Evolutionary conservation across 2,888 invertebrate genomes (phyloP).

Genomic region (Lacanobia wlatinum): DNA sequence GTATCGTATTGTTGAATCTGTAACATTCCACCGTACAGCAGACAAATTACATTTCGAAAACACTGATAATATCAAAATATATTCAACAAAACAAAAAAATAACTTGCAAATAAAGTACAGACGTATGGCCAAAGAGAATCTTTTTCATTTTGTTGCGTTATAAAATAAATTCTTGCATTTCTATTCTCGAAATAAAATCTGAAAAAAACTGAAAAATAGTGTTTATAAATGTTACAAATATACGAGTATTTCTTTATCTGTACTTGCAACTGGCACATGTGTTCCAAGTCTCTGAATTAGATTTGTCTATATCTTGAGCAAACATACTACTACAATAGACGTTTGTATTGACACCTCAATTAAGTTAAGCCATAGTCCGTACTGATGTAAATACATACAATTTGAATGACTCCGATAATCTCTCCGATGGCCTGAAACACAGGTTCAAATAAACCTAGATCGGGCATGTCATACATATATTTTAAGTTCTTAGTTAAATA

Average conservation of each 20-base stretch:
- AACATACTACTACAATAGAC: neutral
- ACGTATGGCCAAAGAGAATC: neutral
- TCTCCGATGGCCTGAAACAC: too few relatives aligned
- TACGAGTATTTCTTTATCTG: neutral
- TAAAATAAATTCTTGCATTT: neutral
- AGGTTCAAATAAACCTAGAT: too few relatives aligned
- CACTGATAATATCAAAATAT: too few relatives aligned
- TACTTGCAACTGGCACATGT: constrained; percentile 36
- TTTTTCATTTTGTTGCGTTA: neutral
- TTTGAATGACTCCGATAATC: too few relatives aligned
- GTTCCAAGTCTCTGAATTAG: constrained; percentile 44
- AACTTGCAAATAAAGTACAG: too few relatives aligned
- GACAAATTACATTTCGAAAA: too few relatives aligned
- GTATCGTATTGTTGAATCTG: too few relatives aligned
- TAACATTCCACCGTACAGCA: too few relatives aligned
- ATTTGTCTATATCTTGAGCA: constrained; percentile 35
- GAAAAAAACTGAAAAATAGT: neutral
- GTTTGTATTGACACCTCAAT: constrained; percentile 41
- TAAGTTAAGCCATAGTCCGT: neutral
- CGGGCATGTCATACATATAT: too few relatives aligned
- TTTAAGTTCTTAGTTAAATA: too few relatives aligned
- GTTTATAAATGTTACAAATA: neutral
- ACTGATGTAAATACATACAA: neutral
- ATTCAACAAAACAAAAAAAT: too few relatives aligned
- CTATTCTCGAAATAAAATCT: neutral